These are phyloP conservation scores for Callyntrura guangdongensis DNA, from an alignment of 2,888 invertebrate species.

Conservation along the genomic window DNA sequence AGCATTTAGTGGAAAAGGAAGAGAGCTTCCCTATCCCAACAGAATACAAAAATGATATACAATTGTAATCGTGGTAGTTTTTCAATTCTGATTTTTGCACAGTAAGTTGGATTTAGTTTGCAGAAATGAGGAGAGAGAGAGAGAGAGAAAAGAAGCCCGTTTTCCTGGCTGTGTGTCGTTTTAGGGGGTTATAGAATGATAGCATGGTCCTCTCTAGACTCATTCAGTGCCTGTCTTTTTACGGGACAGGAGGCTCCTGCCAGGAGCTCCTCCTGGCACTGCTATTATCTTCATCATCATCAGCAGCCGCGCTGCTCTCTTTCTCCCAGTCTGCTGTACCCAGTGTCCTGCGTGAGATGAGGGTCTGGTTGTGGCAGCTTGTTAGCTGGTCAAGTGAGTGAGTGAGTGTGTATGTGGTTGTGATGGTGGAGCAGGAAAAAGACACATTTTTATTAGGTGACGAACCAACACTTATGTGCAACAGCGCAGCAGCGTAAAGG, in stretches of 20 bases:
- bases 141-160: constrained; percentile 20
- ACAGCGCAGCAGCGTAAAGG: not conserved
- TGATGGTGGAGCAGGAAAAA: not conserved
- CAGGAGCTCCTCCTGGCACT: constrained; percentile 61
- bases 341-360: not conserved
- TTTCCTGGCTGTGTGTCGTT: not conserved
- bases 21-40: not conserved
- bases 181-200: constrained; percentile 9
- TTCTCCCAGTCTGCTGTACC: not conserved
- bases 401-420: no score
- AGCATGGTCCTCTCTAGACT: constrained; percentile 5
- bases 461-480: not conserved
- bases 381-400: not conserved
- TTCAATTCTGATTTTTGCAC: not conserved
- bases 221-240: constrained; percentile 60
- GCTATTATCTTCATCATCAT: not conserved
- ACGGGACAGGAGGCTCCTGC: constrained; percentile 64
- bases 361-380: not conserved
- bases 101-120: not conserved
- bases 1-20: not conserved
- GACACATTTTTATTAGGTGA: constrained; percentile 1
- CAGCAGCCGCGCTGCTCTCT: not conserved
- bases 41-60: not conserved
- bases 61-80: not conserved
- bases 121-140: no score